Evolutionary conservation across 2,797 vertebrate genomes (phyloP), one percentile per base, ranked within the genome.

Genomic region (Numenius phaeopus): DNA sequence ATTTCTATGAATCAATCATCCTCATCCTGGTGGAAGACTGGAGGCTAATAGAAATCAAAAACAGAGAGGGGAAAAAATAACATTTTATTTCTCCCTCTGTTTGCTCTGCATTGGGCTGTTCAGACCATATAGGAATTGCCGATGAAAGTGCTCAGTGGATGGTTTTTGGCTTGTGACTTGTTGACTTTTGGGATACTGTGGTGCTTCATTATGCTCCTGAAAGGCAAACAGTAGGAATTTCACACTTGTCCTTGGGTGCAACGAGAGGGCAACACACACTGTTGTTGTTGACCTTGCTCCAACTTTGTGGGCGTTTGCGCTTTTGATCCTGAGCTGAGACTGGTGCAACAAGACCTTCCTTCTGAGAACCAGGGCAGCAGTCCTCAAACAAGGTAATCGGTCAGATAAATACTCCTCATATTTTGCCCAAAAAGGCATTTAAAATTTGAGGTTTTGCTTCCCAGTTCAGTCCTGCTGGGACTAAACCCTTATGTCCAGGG

Each of bases 31-130:
- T 52, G 32, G 23, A 40, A 58, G 22, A 37, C 29, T 50, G 37
- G 32, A 76, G 37, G 18, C 34, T 84, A 46, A 66, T 2, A 13
- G 46, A 70, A 17, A 73, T n/a, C 11, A 79, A 29, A 87, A 70
- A 11, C 6, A 7, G 13, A 62, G n/a, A n/a, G 14, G 7, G 5
- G 18, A 52, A 52, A 71, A 37, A 5, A 4, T 0, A 30, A 2
- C 3, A 8, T 10, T 37, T 65, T 44, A 21, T 59, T 88, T 88
- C 39, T 88, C 27, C 10, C 18, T 73, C 17, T 47, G 4, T 44
- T 61, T 66, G 12, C 14, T 83, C 10, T 57, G 11, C 5, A 4
- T 44, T 73, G 40, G 7, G 7, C 27, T 47, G 21, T 49, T 59
- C 59, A 54, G 24, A 24, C 8, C 9, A 5, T 27, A n/a, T 1